phyloP scores from a whole-genome alignment of 2,888 invertebrate genomes.

The Cheilosia vernalis region DNA sequence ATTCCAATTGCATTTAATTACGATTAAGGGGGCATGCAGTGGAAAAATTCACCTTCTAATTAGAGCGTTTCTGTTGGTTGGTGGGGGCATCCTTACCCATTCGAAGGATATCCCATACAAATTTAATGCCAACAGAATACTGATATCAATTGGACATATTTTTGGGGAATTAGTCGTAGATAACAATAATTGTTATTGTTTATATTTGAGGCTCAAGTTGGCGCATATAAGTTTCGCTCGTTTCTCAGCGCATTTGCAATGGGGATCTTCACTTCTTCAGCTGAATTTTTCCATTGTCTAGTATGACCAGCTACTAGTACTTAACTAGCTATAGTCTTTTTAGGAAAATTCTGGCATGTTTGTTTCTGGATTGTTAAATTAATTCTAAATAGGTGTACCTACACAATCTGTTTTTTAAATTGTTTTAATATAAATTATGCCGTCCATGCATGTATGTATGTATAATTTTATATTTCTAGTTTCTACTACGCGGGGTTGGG shows the following conservation, averaged over 20 bases:
- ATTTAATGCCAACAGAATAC: conserved; percentile 85
- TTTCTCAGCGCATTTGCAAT: conserved; percentile 72
- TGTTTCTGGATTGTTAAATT: background rate
- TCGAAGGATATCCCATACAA: conserved; percentile 78
- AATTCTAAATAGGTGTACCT: background rate
- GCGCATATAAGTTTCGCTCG: conserved; percentile 31
- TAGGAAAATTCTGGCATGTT: background rate
- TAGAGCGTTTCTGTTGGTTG: conserved; percentile 33
- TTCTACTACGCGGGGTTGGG: background rate
- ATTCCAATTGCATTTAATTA: conserved; percentile 67
- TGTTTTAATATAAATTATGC: conserved; percentile 11
- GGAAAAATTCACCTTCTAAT: conserved; percentile 44
- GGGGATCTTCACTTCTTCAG: background rate
- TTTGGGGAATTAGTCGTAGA: background rate
- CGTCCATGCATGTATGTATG: background rate
- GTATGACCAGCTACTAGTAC: too few relatives aligned
- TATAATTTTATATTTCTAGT: background rate
- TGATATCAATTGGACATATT: conserved; percentile 64
- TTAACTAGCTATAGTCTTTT: background rate
- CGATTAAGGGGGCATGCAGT: conserved; percentile 23
- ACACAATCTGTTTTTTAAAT: background rate
- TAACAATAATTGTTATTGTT: conserved; percentile 52
- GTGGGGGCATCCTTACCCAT: conserved; percentile 19
- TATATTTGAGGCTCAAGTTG: conserved; percentile 44
- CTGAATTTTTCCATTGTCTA: conserved; percentile 1